These are phyloP conservation scores for Oncorhynchus gorbuscha DNA, from an alignment of 2,113 vertebrate species.

Conservation along the genomic window DNA sequence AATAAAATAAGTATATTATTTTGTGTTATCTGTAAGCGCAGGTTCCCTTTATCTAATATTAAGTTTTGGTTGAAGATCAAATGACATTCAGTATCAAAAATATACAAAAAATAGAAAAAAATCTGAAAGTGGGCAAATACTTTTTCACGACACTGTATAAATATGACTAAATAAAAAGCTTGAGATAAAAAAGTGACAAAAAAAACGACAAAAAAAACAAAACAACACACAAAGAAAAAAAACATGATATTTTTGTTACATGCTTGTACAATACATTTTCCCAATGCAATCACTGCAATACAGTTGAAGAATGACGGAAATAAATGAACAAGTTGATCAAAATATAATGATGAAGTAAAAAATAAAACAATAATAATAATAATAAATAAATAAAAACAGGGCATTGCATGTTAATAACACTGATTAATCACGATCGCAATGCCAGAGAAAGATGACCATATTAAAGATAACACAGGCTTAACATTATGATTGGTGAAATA, in stretches of 20 bases:
- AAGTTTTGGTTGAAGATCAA: no score
- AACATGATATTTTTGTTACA: slow-evolving; percentile 56
- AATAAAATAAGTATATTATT: no score
- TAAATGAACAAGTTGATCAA: slow-evolving; percentile 61
- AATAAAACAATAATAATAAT: no score
- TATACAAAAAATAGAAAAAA: no score
- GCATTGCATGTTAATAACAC: neutral
- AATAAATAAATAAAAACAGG: neutral
- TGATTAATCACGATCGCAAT: neutral
- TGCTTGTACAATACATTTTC: slow-evolving; percentile 55
- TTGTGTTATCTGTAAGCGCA: no score
- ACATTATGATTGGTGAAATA: neutral
- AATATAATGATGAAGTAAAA: slow-evolving; percentile 10
- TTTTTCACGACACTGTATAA: neutral
- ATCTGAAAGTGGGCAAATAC: no score
- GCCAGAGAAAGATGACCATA: neutral
- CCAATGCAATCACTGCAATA: slow-evolving; percentile 58
- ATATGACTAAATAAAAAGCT: slow-evolving; percentile 54
- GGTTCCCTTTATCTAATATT: no score
- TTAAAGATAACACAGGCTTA: neutral
- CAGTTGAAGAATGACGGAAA: slow-evolving; percentile 55
- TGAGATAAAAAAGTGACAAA: slow-evolving; percentile 45
- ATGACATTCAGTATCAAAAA: no score
- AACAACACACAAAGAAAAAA: slow-evolving; percentile 52
- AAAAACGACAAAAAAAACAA: slow-evolving; percentile 30